phyloP scores from a whole-genome alignment of 2,113 vertebrate species.

The Lophochroa leadbeateri region DNA sequence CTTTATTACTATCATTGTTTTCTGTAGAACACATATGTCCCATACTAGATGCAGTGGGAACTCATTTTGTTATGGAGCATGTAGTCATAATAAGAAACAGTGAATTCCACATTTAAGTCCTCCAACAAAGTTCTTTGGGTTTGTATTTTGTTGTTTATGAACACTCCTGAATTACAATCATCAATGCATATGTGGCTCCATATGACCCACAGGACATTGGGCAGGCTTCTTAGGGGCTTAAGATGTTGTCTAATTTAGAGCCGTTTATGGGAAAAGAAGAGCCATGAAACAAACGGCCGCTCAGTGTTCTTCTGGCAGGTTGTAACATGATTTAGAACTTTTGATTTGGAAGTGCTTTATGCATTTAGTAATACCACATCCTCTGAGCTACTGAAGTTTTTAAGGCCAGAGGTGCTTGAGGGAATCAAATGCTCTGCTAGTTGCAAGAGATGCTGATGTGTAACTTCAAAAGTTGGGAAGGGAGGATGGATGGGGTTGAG shows the following conservation, averaged over 20 bases:
- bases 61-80: not conserved
- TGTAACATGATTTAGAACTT: not conserved
- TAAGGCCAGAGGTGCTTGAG: not conserved
- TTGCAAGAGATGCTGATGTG: not conserved
- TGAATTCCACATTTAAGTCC: not conserved
- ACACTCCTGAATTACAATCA: not conserved
- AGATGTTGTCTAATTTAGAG: not conserved
- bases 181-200: not conserved
- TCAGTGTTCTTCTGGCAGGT: not conserved
- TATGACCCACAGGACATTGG: not conserved
- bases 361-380: not conserved
- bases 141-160: not conserved
- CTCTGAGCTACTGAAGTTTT: not conserved
- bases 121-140: not conserved
- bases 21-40: not conserved
- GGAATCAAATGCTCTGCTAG: not conserved
- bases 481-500: not conserved
- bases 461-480: not conserved
- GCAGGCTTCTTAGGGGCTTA: not conserved
- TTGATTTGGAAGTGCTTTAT: not conserved
- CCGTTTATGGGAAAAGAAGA: not conserved
- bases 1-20: not conserved
- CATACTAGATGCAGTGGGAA: not conserved
- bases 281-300: not conserved
- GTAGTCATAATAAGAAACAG: not conserved